phyloP scores from a whole-genome alignment of 1,140 invertebrate species.

The Condylostylus longicornis region DNA sequence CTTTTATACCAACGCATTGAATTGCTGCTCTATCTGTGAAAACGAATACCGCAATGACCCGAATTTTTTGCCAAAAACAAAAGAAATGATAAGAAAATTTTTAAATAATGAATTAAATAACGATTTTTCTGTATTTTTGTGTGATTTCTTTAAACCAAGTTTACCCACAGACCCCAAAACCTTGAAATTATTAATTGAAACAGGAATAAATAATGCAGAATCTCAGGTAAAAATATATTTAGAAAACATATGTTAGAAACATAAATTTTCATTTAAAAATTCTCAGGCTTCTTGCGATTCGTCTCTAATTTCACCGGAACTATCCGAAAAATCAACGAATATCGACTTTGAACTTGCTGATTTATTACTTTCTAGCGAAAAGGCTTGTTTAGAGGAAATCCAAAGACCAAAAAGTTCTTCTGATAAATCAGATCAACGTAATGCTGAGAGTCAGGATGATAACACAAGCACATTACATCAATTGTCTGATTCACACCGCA shows the following conservation, averaged over 20 bases:
- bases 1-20: constrained; percentile 30
- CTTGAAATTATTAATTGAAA: constrained; percentile 47
- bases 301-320: constrained; percentile 27
- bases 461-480: constrained; percentile 25
- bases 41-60: constrained; percentile 26
- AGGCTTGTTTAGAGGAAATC: constrained; percentile 25
- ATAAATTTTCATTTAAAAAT: no score
- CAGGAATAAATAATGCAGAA: constrained; percentile 37
- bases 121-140: constrained; percentile 25
- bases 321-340: constrained; percentile 30
- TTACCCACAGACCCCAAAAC: constrained; percentile 44
- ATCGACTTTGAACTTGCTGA: constrained; percentile 31
- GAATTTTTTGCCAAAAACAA: constrained; percentile 26
- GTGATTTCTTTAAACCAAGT: constrained; percentile 36
- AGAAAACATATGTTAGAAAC: no score
- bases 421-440: constrained; percentile 27
- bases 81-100: constrained; percentile 24
- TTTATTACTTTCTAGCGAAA: constrained; percentile 26
- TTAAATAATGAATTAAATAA: constrained; percentile 23
- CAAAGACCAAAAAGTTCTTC: constrained; percentile 27
- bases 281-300: constrained; percentile 26
- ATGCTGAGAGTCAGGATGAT: constrained; percentile 27
- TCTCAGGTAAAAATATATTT: no score
- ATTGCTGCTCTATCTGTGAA: constrained; percentile 28
- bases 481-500: constrained; percentile 30